phyloP scores from a whole-genome alignment of 2,113 vertebrate species.

The Acrocephalus arundinaceus region DNA sequence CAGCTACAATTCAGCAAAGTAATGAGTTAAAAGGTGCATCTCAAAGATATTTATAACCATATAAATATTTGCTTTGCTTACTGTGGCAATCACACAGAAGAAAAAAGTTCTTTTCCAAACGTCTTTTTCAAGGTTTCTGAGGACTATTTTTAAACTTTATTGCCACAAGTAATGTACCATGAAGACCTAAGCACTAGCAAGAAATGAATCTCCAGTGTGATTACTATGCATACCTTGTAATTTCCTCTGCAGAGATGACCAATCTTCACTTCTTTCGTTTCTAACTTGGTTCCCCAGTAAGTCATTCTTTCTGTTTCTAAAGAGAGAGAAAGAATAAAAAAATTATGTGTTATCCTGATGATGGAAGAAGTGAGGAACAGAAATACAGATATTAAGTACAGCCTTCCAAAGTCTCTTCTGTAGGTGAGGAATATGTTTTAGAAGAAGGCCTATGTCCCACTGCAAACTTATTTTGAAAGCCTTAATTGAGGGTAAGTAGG shows the following conservation, averaged over 20 bases:
- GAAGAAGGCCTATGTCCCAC: neutral
- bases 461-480: neutral
- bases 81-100: neutral
- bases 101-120: neutral
- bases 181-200: neutral
- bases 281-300: neutral
- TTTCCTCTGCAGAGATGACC: neutral
- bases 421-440: neutral
- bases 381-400: neutral
- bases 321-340: neutral
- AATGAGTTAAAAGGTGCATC: neutral
- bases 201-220: neutral
- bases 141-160: conserved; percentile 22
- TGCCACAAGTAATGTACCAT: conserved; percentile 8
- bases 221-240: neutral
- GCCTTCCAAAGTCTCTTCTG: neutral
- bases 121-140: conserved; percentile 1
- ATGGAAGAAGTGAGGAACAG: neutral
- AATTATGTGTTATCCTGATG: neutral
- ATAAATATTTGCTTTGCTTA: conserved; percentile 23
- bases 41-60: neutral
- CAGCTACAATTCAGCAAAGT: neutral
- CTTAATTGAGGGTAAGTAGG: neutral
- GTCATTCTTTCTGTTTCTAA: neutral
- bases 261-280: neutral